Evolutionary conservation across 1,140 invertebrate genomes (phyloP).

Genomic region (Drosophila ananassae): DNA sequence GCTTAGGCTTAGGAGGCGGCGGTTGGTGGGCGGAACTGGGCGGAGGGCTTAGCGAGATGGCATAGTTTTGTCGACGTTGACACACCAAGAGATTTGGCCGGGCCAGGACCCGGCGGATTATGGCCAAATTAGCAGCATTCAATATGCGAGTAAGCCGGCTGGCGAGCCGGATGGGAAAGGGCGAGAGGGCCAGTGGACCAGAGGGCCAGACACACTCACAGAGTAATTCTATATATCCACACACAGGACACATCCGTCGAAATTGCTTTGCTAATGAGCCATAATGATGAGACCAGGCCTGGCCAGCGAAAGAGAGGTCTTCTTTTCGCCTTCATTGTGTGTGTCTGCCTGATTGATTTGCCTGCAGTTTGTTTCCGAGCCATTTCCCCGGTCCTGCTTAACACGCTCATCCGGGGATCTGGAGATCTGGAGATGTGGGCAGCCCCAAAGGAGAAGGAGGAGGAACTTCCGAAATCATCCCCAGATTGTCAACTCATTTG

Average conservation of each 20-base stretch:
- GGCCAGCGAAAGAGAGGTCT: constrained; percentile 31
- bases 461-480: constrained; percentile 21
- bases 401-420: constrained; percentile 29
- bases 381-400: constrained; percentile 45
- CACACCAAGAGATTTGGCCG: constrained; percentile 54
- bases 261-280: constrained; percentile 81
- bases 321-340: constrained; percentile 37
- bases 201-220: constrained; percentile 4
- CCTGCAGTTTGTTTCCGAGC: constrained; percentile 71
- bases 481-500: constrained; percentile 66
- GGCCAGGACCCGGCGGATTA: constrained; percentile 54
- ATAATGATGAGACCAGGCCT: constrained; percentile 74
- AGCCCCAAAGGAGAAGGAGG: too few relatives aligned
- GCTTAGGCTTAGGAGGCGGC: constrained; percentile 42
- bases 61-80: constrained; percentile 64
- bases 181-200: background rate
- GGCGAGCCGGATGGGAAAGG: constrained; percentile 13
- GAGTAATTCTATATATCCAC: constrained; percentile 16
- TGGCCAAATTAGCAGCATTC: constrained; percentile 78
- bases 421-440: background rate
- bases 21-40: background rate
- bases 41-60: constrained; percentile 42
- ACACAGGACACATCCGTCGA: constrained; percentile 37
- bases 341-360: constrained; percentile 71
- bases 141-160: constrained; percentile 62